Evolutionary conservation across 2,113 vertebrate species (phyloP), one percentile per base, ranked within the genome.

Genomic region (Patagioenas fasciata): DNA sequence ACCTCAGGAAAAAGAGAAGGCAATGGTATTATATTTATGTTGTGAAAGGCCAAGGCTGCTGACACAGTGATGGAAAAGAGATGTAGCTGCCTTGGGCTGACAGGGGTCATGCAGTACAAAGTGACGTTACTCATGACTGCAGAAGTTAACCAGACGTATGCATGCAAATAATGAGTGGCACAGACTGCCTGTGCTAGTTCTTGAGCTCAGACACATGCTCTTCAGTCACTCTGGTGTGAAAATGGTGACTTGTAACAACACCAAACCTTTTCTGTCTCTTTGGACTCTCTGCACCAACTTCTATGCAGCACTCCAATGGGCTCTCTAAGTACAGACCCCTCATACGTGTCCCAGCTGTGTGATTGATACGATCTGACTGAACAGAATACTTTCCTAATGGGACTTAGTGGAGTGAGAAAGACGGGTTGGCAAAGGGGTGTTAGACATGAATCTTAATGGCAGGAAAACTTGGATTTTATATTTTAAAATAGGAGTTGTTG

Each of bases 281-380:
- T 20, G n/a, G 19, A 23, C 20, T 67, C 89, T 44, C 70, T 64
- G 32, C 71, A 28, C 32, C 34, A 23, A 11, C 6, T 58, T 34
- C 31, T 26, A 0, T 14, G 34, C 26, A 60, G 24, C 19, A 13
- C 9, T 38, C 7, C 24, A 23, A 13, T 0, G 15, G 19, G 26
- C 11, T 57, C 28, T 18, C 32, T 17, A n/a, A n/a, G 54, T 38
- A 50, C 53, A 29, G 20, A 17, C 2, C 26, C 8, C 29, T 60
- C 3, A 0, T 18, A 38, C 1, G 0, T 5, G 14, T 44, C 54
- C 28, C 21, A 31, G 1, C 6, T 66, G 9, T 1, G 2, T 7
- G 11, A 36, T 15, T 0, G 0, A 20, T 32, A 36, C 1, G 19
- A 21, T 51, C 23, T 50, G n/a, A 66, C n/a, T 50, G 13, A 29